Evolutionary conservation across 2,888 invertebrate species (phyloP).

Genomic region (Lasioglossum lativentre): DNA sequence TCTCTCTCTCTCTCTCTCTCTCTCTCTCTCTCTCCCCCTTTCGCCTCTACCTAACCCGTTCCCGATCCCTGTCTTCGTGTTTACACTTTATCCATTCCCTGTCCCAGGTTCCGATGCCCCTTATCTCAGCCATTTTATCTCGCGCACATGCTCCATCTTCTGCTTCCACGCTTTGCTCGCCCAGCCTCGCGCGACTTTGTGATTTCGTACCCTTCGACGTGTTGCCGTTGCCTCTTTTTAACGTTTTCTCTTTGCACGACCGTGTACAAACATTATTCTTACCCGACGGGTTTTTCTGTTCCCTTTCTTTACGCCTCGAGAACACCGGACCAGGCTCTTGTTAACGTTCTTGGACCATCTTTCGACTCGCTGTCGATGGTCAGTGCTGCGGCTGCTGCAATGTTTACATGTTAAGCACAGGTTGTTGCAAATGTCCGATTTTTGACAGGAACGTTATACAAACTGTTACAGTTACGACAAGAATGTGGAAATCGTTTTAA

Average conservation of each 20-base stretch:
- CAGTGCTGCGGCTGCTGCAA: not conserved
- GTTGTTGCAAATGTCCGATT: too few species aligned
- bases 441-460: too few species aligned
- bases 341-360: not conserved
- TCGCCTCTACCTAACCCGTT: not conserved
- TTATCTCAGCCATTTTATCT: slow-evolving; percentile 18
- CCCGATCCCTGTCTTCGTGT: slow-evolving; percentile 15
- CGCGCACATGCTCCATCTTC: not conserved
- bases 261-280: slow-evolving; percentile 12
- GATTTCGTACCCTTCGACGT: slow-evolving; percentile 21
- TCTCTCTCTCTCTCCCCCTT: not conserved
- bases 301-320: not conserved
- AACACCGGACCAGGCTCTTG: not conserved
- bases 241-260: not conserved
- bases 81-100: slow-evolving; percentile 18
- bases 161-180: not conserved
- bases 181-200: slow-evolving; percentile 9
- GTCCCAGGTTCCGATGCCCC: not conserved
- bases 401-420: not conserved
- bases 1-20: slow-evolving; percentile 1
- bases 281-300: not conserved
- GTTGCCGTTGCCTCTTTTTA: slow-evolving; percentile 19
- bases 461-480: too few species aligned
- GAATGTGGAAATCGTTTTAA: too few species aligned
- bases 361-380: not conserved